Conservation (phyloP, 2,888 invertebrate genomes). For the Dexiosoma caninum region DNA sequence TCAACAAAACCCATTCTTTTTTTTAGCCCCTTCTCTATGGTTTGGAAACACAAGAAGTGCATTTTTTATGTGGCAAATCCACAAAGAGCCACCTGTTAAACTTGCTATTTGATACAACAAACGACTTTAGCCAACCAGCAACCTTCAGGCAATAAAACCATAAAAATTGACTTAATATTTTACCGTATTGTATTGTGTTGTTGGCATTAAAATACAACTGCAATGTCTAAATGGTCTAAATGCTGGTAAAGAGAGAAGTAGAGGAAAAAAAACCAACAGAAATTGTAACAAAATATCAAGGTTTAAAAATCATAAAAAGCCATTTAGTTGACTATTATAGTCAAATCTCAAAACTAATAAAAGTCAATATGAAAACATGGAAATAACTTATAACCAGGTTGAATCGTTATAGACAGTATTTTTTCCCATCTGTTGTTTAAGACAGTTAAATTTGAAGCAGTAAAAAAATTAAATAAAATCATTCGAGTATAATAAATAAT, state of each 20-base stretch:
- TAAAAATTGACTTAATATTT: slow-evolving; percentile 75
- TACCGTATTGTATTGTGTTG: slow-evolving; percentile 34
- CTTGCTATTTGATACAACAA: slow-evolving; percentile 41
- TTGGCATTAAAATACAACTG: slow-evolving; percentile 57
- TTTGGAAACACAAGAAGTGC: slow-evolving; percentile 16
- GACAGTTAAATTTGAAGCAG: too few relatives aligned
- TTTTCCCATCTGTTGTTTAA: too few relatives aligned
- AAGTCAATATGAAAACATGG: slow-evolving; percentile 55
- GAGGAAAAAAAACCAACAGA: neutral
- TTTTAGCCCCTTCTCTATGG: neutral
- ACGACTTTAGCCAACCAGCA: slow-evolving; percentile 46
- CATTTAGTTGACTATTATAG: slow-evolving; percentile 54
- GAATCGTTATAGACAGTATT: neutral
- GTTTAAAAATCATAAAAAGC: slow-evolving; percentile 63
- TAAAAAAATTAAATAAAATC: too few relatives aligned
- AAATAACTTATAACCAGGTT: slow-evolving; percentile 54
- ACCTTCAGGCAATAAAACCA: slow-evolving; percentile 66
- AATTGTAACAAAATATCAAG: slow-evolving; percentile 54
- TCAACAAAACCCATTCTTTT: neutral
- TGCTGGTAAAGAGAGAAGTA: slow-evolving; percentile 16
- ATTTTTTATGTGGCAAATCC: slow-evolving; percentile 12
- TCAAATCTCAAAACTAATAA: slow-evolving; percentile 64
- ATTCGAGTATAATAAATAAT: too few relatives aligned
- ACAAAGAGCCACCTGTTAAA: slow-evolving; percentile 71
- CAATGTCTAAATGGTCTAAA: slow-evolving; percentile 60